Base-by-base conservation (phyloP, 2,888 invertebrate genomes). In the Pandemis cinnamomeana region DNA sequence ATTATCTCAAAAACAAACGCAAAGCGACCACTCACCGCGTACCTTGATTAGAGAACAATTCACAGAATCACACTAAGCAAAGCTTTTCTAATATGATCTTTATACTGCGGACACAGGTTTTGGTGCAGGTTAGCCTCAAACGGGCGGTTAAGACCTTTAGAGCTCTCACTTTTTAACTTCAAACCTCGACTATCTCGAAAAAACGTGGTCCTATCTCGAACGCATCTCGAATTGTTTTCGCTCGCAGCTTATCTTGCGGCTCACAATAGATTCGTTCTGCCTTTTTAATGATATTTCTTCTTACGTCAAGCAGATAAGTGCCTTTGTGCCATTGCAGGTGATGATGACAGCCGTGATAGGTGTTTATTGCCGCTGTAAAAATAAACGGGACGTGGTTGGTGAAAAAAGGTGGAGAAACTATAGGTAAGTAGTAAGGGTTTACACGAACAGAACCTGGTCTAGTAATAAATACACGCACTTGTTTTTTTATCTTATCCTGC, bases 141-240 rank as follows among this genome's bases (percentile, higher is more conserved):
- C 0, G 11, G 10, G 58, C 10, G 11, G 11, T 11, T 58, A 6
- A 1, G 27, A 27, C 58, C 11, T 58, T 58, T 2, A 7, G 2
- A 2, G 7, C 4, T 27, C 58, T 20, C 67, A 20, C 48, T 63
- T 55, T 55, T 71, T 71, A 71, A 71, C 68, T 73, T 71, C 64
- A 71, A 82, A 80, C 81, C 84, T 80, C 80, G 68, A 80, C 81
- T 83, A 82, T 84, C 70, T 62, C 48, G 60, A 53, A 73, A 73
- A 55, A 73, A 70, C 51, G 60, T 63, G 15, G 6, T 27, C 67
- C 80, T 84, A 84, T 85, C 85, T 82, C 72, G 62, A 64, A 78
- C 76, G 81, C 80, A 84, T 86, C 84, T 81, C 80, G 82, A 83
- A 85, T 84, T 86, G 85, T 87, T 85, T 86, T 83, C 81, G 80